Evolutionary conservation across 2,797 vertebrate species (phyloP), one percentile per base, ranked within the genome.

Genomic region (Centroberyx gerrardi): DNA sequence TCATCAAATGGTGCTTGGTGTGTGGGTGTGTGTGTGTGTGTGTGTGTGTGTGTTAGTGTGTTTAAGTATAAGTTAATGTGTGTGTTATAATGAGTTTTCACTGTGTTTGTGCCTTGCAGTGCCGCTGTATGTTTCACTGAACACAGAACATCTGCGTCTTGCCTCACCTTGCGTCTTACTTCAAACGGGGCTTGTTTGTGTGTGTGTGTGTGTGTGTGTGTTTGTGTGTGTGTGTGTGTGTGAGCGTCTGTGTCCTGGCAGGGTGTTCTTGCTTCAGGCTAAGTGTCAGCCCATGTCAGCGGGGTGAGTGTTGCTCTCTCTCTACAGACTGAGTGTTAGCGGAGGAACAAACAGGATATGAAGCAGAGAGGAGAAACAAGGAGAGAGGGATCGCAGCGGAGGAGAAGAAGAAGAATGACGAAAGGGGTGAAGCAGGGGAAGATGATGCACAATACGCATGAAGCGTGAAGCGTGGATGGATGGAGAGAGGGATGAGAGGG

Each of bases 261-360:
- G 54, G 53, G 62, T 22, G 46, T 52, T 60, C 15, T 60, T 10
- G 72, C 85, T 78, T 40, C 22, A 38, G 85, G 82, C 79, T 2
- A 31, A 77, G 84, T 80, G 86, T 85, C 84, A 44, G 78, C 76
- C 80, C 87, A 63, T 74, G 80, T 82, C 84, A 78, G 76, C 79
- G 5, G 55, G 62, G 62, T 40, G 81, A 84, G 78, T 81, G 71
- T 70, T 68, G 62, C 46, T 76, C 62, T 74, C 46, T 76, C 62
- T 74, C 52, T 7, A 8, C 65, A 62, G 31, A 33, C 22, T 22
- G 22, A 22, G 22, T 22, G 22, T 22, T 22, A 22, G 22, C 22
- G 22, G 22, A 22, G 22, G 22, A 22, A 22, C 31, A 33, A 33
- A 33, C 31, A 33, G 31, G 31, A 33, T 33, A 33, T 33, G 31